Base-by-base conservation (phyloP, 2,888 invertebrate species). In the Caenorhabditis angaria region DNA sequence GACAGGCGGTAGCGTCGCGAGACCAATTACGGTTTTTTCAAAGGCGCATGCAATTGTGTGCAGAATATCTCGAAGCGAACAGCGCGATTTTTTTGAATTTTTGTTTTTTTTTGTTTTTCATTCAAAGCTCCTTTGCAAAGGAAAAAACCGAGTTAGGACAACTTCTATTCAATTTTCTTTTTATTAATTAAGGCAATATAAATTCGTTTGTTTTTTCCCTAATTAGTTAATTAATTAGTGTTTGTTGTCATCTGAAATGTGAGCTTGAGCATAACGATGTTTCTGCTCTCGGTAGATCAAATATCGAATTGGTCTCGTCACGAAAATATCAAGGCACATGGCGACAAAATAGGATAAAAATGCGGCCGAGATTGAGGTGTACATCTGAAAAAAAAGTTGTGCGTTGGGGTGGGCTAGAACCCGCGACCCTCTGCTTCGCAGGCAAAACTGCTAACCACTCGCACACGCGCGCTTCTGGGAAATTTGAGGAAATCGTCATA, bases 301-400 rank as follows among this genome's bases (percentile, higher is more conserved):
- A 55, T 69, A 77, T 66, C 81, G 72, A 47, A 85, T 77, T 22
- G 85, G 85, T 68, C 84, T 67, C 20, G 81, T 62, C 53, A 85
- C 61, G 67, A 78, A 76, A 48, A 85, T 74, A 66, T 86, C 83
- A 28, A 86, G 63, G 12, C 77, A 25, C 29, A 86, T 65, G 0
- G 85, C 82, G 56, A 81, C 20, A 27, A 83, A 56, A 61, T 81
- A 80, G 24, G 85, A 80, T 58, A 84, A 55, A 8, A 74, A 60
- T 14, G 83, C 67, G 14, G 82, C 76, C 8, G 84, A 81, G 28
- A 83, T 74, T 25, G 82, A 69, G 8, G 84, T 76, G 61, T 84
- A 81, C 50, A 86, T 70, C 86, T 85, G 70, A 25, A 48, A 50
- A 59, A 59, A 64, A 41, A 27, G 48, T n/a, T n/a, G 48, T 5